Evolutionary conservation across 2,888 invertebrate genomes (phyloP).

Genomic region (Chesias legatella): DNA sequence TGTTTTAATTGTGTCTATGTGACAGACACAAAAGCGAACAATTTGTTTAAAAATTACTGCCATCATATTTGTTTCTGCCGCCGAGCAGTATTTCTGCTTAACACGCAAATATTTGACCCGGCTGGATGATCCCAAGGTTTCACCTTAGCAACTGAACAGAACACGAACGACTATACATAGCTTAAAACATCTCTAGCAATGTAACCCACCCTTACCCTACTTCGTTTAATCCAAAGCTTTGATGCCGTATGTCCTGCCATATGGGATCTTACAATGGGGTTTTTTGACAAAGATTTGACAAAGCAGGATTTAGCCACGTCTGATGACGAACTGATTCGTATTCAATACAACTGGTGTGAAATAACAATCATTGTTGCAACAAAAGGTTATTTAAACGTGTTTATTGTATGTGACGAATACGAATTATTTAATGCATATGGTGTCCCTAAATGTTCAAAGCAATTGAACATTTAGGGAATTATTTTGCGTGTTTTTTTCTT

Average conservation of each 20-base stretch:
- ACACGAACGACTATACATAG: not conserved
- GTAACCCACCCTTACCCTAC: constrained; percentile 29
- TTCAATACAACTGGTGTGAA: constrained; percentile 61
- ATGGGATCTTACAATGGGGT: constrained; percentile 68
- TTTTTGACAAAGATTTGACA: constrained; percentile 50
- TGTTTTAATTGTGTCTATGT: no score
- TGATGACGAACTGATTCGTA: constrained; percentile 63
- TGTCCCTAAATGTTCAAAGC: no score
- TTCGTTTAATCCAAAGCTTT: constrained; percentile 56
- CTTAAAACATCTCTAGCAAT: constrained; percentile 1
- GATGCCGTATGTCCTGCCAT: constrained; percentile 47
- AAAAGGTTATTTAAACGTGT: constrained; percentile 43
- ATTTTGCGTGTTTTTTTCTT: no score
- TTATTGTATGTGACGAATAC: constrained; percentile 31
- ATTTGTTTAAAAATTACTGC: no score
- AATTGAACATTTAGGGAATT: no score
- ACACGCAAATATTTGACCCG: no score
- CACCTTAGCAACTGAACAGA: no score
- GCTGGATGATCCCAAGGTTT: no score
- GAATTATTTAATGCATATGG: constrained; percentile 19
- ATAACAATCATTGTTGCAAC: constrained; percentile 37
- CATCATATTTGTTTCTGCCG: no score
- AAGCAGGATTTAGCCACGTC: constrained; percentile 54
- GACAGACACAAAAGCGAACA: no score
- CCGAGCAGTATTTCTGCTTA: no score